Evolutionary conservation across 2,797 vertebrate species (phyloP), one percentile per base, ranked within the genome.

Genomic region (Dermochelys coriacea): DNA sequence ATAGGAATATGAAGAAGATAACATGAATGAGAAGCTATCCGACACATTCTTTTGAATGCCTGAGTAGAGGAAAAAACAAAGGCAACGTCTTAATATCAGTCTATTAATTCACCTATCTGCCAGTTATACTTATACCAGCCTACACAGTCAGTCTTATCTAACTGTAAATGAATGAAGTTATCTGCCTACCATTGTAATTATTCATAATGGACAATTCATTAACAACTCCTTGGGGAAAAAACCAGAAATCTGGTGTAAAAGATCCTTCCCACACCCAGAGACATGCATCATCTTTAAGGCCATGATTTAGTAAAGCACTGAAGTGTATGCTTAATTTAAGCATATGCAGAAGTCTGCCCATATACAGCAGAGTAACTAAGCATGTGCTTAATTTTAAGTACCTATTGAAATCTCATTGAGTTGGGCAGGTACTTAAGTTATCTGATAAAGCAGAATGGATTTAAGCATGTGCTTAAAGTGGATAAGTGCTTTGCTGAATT

Each of bases 81-180:
- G 21, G 71, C 3, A 91, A 90, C 91, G 82, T 74, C 83, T 5
- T 55, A 10, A 3, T 83, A 82, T 84, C 31, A 50, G 23, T 55
- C 15, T 86, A 50, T 80, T 80, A 80, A 92, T 82, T 90, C 25
- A 59, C 5, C 18, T 89, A 27, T 19, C 34, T 86, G 37, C 12
- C 87, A 80, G 88, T 87, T 52, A 90, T 86, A 11, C 6, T 87
- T 52, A 90, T 81, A 11, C 8, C 54, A 78, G 18, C 15, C 50
- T 80, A 59, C 54, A 74, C 19, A 71, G 8, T 74, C 91, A 54
- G 19, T 92, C 7, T 59, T 93, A 54, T 68, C 37, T 87, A 88
- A 86, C 2, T 86, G 68, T 11, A 82, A 34, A 83, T 94, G 90
- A 93, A 95, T 84, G 1, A 90, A 21, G 3, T 14, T 94, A 23